phyloP scores from a whole-genome alignment of 1,140 invertebrate genomes.

The Trypoxylus dichotomus region DNA sequence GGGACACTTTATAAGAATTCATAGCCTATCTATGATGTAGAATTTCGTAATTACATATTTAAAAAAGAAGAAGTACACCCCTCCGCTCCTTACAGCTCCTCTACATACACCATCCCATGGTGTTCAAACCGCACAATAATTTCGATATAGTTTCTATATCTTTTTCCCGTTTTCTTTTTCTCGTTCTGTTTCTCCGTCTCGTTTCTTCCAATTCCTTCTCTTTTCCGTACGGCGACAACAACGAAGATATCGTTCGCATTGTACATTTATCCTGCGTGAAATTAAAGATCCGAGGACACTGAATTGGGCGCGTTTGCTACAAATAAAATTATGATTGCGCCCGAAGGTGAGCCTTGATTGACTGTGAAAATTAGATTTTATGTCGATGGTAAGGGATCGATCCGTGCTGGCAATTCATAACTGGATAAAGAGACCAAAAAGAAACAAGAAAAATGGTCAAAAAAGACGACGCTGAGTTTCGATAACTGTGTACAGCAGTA shows the following conservation, averaged over 20 bases:
- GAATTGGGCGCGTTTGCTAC: constrained; percentile 1
- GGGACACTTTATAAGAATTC: too few relatives aligned
- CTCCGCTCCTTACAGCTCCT: too few relatives aligned
- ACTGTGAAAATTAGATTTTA: constrained; percentile 22
- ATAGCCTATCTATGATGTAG: too few relatives aligned
- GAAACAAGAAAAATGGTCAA: neutral
- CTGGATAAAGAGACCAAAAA: neutral
- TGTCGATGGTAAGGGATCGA: neutral
- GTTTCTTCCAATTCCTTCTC: neutral
- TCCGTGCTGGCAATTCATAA: neutral
- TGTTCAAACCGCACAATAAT: neutral
- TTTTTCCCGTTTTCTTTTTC: neutral
- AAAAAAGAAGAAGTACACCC: too few relatives aligned
- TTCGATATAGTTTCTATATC: neutral
- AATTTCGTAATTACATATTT: too few relatives aligned
- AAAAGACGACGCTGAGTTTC: too few relatives aligned
- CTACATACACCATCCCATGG: neutral
- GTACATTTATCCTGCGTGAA: constrained; percentile 15
- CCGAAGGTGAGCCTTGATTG: constrained; percentile 12
- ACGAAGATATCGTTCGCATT: neutral
- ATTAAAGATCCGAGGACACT: neutral
- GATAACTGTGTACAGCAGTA: too few relatives aligned
- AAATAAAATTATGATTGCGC: constrained; percentile 18
- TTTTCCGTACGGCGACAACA: neutral
- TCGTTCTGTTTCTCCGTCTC: neutral